These are phyloP conservation scores for Melopsittacus undulatus DNA, from an alignment of 2,797 vertebrate genomes.

Conservation along the genomic window DNA sequence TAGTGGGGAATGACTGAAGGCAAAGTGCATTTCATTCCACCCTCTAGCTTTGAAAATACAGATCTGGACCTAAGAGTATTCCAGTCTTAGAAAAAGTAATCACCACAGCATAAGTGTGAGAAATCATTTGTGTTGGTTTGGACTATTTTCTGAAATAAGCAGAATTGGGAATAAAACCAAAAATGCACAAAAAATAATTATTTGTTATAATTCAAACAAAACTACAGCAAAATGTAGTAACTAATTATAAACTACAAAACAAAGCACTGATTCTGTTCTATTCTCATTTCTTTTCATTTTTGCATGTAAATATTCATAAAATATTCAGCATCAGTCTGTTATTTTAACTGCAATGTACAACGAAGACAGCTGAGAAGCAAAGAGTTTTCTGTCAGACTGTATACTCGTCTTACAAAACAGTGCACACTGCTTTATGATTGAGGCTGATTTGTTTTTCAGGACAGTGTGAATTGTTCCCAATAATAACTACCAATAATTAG, in stretches of 20 bases:
- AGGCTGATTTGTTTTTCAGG: not conserved
- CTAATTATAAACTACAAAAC: constrained; percentile 51
- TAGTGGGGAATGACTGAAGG: not conserved
- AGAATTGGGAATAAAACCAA: not conserved
- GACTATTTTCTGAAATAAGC: constrained; percentile 9
- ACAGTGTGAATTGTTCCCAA: not conserved
- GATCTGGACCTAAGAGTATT: not conserved
- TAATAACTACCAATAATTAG: not conserved
- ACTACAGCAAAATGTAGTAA: constrained; percentile 35
- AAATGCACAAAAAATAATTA: not conserved
- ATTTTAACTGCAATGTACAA: not conserved
- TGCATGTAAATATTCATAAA: constrained; percentile 51
- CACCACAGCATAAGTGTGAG: not conserved
- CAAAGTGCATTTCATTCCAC: not conserved
- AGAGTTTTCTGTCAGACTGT: constrained; percentile 3
- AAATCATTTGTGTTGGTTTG: not conserved
- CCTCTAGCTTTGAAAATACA: not conserved
- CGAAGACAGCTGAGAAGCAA: not conserved
- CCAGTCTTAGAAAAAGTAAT: not conserved
- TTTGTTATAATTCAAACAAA: constrained; percentile 27
- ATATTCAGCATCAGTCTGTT: constrained; percentile 42
- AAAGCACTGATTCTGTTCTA: constrained; percentile 5
- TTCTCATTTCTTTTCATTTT: constrained; percentile 33
- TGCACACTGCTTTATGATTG: not conserved
- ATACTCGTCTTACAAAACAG: not conserved